A percentile compares a stretch with the other conserved stretches of the same genome.
phyloP scores from a whole-genome alignment of 2,113 vertebrate genomes.

The Semicossyphus pulcher region DNA sequence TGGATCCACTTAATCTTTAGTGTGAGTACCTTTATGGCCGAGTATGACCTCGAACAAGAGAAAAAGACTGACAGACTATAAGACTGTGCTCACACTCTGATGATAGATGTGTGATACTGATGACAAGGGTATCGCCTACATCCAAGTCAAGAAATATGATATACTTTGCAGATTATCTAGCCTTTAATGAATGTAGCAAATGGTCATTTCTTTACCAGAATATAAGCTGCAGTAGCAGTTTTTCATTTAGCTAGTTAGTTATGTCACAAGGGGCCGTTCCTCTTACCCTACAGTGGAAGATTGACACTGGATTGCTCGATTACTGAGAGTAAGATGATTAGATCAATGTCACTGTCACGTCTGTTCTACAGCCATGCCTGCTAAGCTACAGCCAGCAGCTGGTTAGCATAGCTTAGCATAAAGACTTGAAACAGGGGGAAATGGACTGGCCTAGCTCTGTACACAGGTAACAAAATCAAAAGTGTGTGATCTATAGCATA shows the following conservation, averaged over 20 bases:
- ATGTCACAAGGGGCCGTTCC: no score
- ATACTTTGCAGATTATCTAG: neutral
- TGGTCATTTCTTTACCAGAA: no score
- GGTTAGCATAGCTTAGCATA: neutral
- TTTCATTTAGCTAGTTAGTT: no score
- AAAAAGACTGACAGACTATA: neutral
- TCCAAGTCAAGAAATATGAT: neutral
- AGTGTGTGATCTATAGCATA: no score
- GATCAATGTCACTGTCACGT: neutral
- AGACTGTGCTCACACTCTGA: neutral
- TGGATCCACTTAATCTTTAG: slow-evolving; percentile 5
- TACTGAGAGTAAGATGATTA: neutral
- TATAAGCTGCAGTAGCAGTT: no score
- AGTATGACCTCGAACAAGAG: neutral
- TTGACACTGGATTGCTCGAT: no score
- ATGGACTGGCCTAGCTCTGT: no score
- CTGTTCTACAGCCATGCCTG: neutral
- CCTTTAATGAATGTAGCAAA: neutral
- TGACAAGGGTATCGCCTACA: neutral
- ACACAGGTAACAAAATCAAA: no score
- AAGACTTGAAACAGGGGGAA: no score
- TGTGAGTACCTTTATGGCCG: neutral
- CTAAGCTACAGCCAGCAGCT: neutral
- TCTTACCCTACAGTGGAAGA: no score
- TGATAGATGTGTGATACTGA: neutral